Evolutionary conservation across 2,888 invertebrate species (phyloP), one percentile per base, ranked within the genome.

Genomic region (Heliconius sara): DNA sequence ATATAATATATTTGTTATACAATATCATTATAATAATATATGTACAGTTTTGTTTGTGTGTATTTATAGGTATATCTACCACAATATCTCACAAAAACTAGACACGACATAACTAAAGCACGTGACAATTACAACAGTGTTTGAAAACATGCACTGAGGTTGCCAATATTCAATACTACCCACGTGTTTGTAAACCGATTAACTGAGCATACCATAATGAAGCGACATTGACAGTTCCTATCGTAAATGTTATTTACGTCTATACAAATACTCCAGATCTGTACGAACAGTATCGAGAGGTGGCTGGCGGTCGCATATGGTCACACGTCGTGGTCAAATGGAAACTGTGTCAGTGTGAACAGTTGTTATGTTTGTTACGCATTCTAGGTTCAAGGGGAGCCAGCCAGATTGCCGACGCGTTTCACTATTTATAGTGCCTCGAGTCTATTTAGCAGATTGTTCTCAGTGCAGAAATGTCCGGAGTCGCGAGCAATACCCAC

Each of bases 301-400:
- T 73, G 78, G 78, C 67, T 78, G 83, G 90, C 88, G 87, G 88
- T 89, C 90, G 89, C 91, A 91, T 89, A 93, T 91, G 92, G 91
- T 90, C 89, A 89, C 91, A 90, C 89, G 88, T 90, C 89, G 91
- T 92, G 92, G 90, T 92, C 93, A 93, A 91, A 91, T 89, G 90
- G 91, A 92, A 94, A 92, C 92, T 94, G 89, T 94, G 95, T 94
- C 94, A 94, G 92, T 90, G 88, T 86, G 91, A 91, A 88, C 92
- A 93, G 93, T 94, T 93, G 92, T 93, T 93, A 93, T 91, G 93
- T 89, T 88, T 89, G 88, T 89, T 88, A 89, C 88, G 87, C 89
- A 89, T 89, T 89, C 90, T 93, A 93, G 95, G 95, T 95, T 95
- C 95, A 95, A 95, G 95, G 95, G 94, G 92, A 95, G 89, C 95